Base-by-base conservation (phyloP, 2,113 vertebrate genomes). In the Sula dactylatra region DNA sequence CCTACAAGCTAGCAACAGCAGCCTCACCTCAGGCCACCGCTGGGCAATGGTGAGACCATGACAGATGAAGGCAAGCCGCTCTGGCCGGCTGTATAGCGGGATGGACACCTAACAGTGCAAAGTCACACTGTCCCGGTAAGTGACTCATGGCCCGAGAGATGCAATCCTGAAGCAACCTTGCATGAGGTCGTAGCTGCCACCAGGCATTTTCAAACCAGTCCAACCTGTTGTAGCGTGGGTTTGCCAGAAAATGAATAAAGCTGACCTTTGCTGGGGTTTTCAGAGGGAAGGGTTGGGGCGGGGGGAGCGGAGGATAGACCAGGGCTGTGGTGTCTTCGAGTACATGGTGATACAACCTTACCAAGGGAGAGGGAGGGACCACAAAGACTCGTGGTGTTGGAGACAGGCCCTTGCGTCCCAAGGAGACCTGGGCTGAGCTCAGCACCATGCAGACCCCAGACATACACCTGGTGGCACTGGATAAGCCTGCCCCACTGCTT, bases 201-300 rank as follows among this genome's bases (percentile, higher is more conserved):
- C 42, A 44, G 82, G 73, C 42, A 36, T 72, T 62, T 27, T 20
- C 90, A 94, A 93, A 96, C 88, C 74, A 80, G 88, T 93, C 49
- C 22, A 45, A 58, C 88, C 85, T 80, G 74, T 52, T 44, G 18
- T 5, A 76, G 8, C 0, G 0, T 5, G 52, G 11, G 4, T 25
- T 88, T 86, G 74, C 78, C 74, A 94, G 70, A 70, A 65, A 83
- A 26, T 0, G 12, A 58, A 40, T 9, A 34, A 81, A 91, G 59
- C 45, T 90, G 62, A 72, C 61, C 79, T 90, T 94, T 76, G 20
- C 66, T 49, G 40, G 34, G 19, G 4, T n/a, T 67, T 59, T 8
- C n/a, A 62, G 49, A 40, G 25, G 4, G 31, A 3, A 81, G 15
- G 24, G 12, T 24, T 40, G 13, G 10, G 12, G 22, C 7, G 29